phyloP scores from a whole-genome alignment of 2,888 invertebrate genomes.

The Gymnocheta viridis region DNA sequence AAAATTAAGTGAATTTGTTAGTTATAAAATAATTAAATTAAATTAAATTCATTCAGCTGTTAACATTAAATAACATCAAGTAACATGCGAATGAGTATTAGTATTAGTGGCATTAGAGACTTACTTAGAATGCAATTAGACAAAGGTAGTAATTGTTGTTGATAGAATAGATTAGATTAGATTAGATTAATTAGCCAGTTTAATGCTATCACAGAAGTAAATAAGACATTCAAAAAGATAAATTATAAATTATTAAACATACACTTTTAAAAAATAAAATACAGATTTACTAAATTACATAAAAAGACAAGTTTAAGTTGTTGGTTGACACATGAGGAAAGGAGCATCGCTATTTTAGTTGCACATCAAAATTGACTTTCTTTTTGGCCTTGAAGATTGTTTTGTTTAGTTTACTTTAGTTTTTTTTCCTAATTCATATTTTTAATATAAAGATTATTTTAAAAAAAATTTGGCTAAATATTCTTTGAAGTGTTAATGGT shows the following conservation, averaged over 20 bases:
- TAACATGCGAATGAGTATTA: conserved; percentile 27
- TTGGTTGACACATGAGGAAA: conserved; percentile 52
- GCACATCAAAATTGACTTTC: conserved; percentile 62
- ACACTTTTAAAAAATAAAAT: conserved; percentile 8
- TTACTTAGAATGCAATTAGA: conserved; percentile 21
- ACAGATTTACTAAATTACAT: conserved; percentile 51
- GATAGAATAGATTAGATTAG: conserved; percentile 47
- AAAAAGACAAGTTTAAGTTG: conserved; percentile 59
- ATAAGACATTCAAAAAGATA: conserved; percentile 45
- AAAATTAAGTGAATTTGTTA: conserved; percentile 45
- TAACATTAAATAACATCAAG: neutral
- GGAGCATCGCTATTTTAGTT: conserved; percentile 59
- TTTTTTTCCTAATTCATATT: conserved; percentile 4
- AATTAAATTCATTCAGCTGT: conserved; percentile 45
- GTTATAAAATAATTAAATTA: conserved; percentile 57
- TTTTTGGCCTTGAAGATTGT: conserved; percentile 57
- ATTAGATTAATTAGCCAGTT: conserved; percentile 53
- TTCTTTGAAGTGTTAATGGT: conserved; percentile 33
- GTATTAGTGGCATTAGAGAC: neutral
- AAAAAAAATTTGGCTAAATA: conserved; percentile 62
- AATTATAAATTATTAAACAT: conserved; percentile 54
- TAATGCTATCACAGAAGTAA: conserved; percentile 71
- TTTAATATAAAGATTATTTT: conserved; percentile 41
- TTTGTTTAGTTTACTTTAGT: too few species aligned
- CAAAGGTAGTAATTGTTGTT: conserved; percentile 7